Evolutionary conservation across 1,140 invertebrate species (phyloP).

Genomic region (Sipha flava): DNA sequence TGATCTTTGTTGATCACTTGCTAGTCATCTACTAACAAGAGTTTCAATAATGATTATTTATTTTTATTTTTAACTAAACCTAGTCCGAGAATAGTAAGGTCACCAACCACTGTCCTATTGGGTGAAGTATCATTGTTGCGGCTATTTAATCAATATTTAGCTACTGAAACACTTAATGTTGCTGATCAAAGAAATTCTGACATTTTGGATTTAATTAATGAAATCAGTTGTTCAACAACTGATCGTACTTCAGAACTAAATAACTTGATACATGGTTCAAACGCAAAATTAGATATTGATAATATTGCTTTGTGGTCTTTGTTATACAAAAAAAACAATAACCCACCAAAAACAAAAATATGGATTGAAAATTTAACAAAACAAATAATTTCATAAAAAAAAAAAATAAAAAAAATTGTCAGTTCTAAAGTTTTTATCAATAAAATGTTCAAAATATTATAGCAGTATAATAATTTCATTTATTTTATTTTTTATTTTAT

Average conservation of each 20-base stretch:
- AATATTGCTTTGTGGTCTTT: conserved; percentile 44
- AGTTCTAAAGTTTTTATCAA: too few species aligned
- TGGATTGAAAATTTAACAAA: conserved; percentile 45
- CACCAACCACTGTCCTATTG: conserved; percentile 45
- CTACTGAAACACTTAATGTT: conserved; percentile 42
- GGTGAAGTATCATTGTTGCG: conserved; percentile 54
- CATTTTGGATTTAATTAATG: not conserved
- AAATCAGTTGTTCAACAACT: not conserved
- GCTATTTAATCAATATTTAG: conserved; percentile 48
- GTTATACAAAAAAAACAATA: conserved; percentile 55
- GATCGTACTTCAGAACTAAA: not conserved
- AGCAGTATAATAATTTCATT: too few species aligned
- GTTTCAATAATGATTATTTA: too few species aligned
- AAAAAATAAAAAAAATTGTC: not conserved
- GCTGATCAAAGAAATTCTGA: not conserved
- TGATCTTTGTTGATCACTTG: too few species aligned
- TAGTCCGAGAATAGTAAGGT: conserved; percentile 46
- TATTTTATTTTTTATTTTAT: too few species aligned
- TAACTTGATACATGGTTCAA: not conserved
- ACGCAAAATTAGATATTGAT: conserved; percentile 37
- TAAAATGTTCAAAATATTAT: too few species aligned
- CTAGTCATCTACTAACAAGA: too few species aligned
- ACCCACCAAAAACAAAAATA: conserved; percentile 46
- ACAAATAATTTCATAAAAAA: not conserved
- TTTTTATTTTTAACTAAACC: conserved; percentile 47